These are phyloP conservation scores for Apotomis turbidana DNA, from an alignment of 2,888 invertebrate genomes.

Conservation along the genomic window DNA sequence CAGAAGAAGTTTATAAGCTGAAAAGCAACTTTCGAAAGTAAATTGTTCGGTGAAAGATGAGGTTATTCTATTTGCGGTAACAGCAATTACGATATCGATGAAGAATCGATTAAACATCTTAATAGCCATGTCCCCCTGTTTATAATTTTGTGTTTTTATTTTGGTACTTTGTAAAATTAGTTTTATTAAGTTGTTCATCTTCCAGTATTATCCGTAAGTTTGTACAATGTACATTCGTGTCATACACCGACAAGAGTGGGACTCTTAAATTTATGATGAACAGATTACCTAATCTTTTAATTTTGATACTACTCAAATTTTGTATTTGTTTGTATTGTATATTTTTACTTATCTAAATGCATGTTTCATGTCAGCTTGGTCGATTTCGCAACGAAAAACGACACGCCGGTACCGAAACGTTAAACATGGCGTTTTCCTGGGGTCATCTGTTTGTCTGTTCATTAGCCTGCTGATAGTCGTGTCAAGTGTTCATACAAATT, in stretches of 20 bases:
- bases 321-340: no score
- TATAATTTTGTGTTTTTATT: no score
- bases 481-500: conserved; percentile 65
- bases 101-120: conserved; percentile 16
- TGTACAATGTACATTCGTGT: no score
- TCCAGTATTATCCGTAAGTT: no score
- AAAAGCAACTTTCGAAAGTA: conserved; percentile 32
- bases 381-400: background rate
- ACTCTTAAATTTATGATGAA: no score
- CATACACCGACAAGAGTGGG: no score
- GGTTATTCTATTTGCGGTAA: conserved; percentile 19
- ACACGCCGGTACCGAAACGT: conserved; percentile 25
- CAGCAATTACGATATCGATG: background rate
- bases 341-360: background rate
- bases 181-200: no score
- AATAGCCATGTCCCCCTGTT: background rate
- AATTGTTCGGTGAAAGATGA: conserved; percentile 7
- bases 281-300: no score
- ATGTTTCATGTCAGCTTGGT: background rate
- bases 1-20: conserved; percentile 16
- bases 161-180: no score
- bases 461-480: conserved; percentile 63
- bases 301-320: no score
- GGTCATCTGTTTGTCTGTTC: conserved; percentile 52
- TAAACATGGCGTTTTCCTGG: conserved; percentile 49